Conservation (phyloP, 2,888 invertebrate genomes). For the Heliothis peltigera region DNA sequence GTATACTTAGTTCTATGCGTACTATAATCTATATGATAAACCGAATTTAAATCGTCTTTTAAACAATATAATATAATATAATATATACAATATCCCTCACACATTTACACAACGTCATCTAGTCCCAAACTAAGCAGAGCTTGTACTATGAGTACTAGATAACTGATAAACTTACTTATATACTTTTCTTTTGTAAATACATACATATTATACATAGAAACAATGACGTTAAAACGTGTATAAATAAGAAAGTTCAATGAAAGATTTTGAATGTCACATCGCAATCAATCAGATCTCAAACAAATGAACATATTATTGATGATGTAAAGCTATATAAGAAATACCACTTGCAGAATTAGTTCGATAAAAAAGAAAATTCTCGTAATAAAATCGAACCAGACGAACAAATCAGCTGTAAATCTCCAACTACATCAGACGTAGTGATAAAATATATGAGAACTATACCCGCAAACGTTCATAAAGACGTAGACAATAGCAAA, state of each 20-base stretch:
- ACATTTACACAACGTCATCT: too few relatives aligned
- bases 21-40: too few relatives aligned
- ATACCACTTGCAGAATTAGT: constrained; percentile 18
- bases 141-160: too few relatives aligned
- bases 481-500: constrained; percentile 17
- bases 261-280: neutral
- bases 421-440: constrained; percentile 24
- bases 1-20: constrained; percentile 1
- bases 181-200: too few relatives aligned
- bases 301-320: neutral
- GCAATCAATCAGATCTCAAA: neutral
- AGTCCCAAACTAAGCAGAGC: too few relatives aligned
- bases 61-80: too few relatives aligned
- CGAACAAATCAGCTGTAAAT: constrained; percentile 37
- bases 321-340: neutral
- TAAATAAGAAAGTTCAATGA: neutral
- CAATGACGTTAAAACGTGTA: too few relatives aligned
- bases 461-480: constrained; percentile 16
- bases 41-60: too few relatives aligned
- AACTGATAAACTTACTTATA: too few relatives aligned
- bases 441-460: constrained; percentile 37
- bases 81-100: too few relatives aligned
- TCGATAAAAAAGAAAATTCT: constrained; percentile 32
- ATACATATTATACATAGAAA: too few relatives aligned
- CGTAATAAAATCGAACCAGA: constrained; percentile 40